Evolutionary conservation across 2,888 invertebrate genomes (phyloP), one percentile per base, ranked within the genome.

Genomic region (Amiota minor): DNA sequence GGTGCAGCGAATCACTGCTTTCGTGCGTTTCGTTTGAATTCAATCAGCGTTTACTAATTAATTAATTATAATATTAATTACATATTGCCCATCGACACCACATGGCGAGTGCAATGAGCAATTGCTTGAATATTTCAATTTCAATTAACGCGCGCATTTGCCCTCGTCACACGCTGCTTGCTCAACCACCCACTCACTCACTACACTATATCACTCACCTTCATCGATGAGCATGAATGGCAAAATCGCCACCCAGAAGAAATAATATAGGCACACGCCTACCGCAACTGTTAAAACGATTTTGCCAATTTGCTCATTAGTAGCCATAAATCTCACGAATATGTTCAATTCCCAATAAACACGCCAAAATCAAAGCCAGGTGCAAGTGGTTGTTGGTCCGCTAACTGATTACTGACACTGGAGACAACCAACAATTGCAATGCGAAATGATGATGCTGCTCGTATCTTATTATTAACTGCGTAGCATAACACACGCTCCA

Each of bases 221-320:
- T 92, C 90, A 84, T 92, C 92, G 79, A 92, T 90, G 71, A 92
- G 91, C 81, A 93, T 92, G 82, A 95, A 94, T 1, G 94, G 94
- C 80, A 93, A 91, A 64, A 92, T 92, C 74, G 93, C 92, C 18
- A 94, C 89, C 94, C 94, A 94, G 73, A 93, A 88, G 50, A 92
- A 91, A 76, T 93, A 91, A 81, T 93, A 91, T 0, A 91, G 78
- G 81, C 93, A 93, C 72, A 92, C 81, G 12, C 90, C 85, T 8
- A 91, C 86, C 6, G 92, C 92, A 4, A 90, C 80, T 75, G 91
- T 90, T 79, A 94, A 89, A 78, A 93, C 89, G 69, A 91, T 78
- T 89, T 92, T 92, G 70, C 94, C 95, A 74, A 91, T 87, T 76
- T 90, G 88, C 56, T 91, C 91, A 89, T 93, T 93, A 73, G 91